Conservation (phyloP, 2,888 invertebrate genomes). For the Merodon equestris region DNA sequence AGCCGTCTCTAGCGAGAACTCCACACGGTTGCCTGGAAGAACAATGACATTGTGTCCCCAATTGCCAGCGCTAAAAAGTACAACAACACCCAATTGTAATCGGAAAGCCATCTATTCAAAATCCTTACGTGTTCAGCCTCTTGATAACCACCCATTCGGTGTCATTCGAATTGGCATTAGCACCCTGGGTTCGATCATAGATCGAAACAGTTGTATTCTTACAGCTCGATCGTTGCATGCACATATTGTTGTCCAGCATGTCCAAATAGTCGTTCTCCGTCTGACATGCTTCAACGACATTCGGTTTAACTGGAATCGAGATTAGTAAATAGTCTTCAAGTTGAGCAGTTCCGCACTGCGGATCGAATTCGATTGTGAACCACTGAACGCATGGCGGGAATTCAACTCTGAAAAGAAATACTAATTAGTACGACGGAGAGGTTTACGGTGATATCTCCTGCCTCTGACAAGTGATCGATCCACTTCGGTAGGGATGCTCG, state of each 20-base stretch:
- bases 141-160: constrained; percentile 83
- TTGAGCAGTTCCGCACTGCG: constrained; percentile 94
- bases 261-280: constrained; percentile 75
- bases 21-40: constrained; percentile 94
- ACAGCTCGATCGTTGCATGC: constrained; percentile 68
- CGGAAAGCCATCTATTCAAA: background rate
- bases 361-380: constrained; percentile 96
- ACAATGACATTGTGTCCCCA: constrained; percentile 94
- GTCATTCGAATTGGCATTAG: constrained; percentile 65
- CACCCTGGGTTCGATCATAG: constrained; percentile 73
- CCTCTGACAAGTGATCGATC: constrained; percentile 91
- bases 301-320: constrained; percentile 81
- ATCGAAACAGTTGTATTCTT: constrained; percentile 73
- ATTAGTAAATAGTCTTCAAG: constrained; percentile 92
- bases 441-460: constrained; percentile 74
- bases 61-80: constrained; percentile 73
- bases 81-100: too few species aligned
- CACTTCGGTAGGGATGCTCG: constrained; percentile 97
- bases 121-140: constrained; percentile 81
- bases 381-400: constrained; percentile 94
- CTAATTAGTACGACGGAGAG: too few species aligned
- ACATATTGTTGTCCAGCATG: constrained; percentile 76
- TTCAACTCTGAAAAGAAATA: constrained; percentile 81
- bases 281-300: constrained; percentile 65
- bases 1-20: constrained; percentile 97